Evolutionary conservation across 2,888 invertebrate species (phyloP), one percentile per base, ranked within the genome.

Genomic region (Arge pagana): DNA sequence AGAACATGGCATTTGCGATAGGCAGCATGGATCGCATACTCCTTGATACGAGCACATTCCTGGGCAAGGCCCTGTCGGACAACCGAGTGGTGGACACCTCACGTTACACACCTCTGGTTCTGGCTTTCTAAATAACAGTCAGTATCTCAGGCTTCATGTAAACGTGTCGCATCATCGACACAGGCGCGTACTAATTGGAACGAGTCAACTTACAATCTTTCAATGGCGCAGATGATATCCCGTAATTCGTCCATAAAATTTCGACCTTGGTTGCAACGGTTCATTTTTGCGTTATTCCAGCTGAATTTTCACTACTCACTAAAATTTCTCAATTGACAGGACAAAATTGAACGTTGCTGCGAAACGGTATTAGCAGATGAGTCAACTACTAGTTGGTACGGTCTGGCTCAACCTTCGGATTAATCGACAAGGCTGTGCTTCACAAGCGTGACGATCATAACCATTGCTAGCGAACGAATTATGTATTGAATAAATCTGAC

Each of bases 21-120:
- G 15, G 52, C 63, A 64, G 40, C 66, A 70, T 8, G 68, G 53
- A 50, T 70, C 65, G 41, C 59, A 62, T 11, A 53, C 42, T n/a
- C 62, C 62, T 3, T 61, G 53, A 33, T 58, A 57, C 13, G 60
- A 63, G 35, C 65, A 68, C 48, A 64, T 57, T 16, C 69, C 69
- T n/a, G 66, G 68, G 50, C 68, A 70, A 2, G 69, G 66, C 35
- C 69, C 70, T n/a, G 26, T 26, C 52, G 53, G 48, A 45, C 70
- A 70, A 11, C 68, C 68, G 1, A 68, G 55, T 21, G 70, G 67
- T 23, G 71, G 68, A 41, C 70, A 70, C 30, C 63, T 60, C 4
- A 57, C 39, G 23, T 70, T 70, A 39, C 68, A 71, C 1, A 61
- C 50, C 53, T 70, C 69, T 19, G 70, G 67, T 35, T 70, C 69